Evolutionary conservation across 2,113 vertebrate species (phyloP).

Genomic region (Sialia sialis): DNA sequence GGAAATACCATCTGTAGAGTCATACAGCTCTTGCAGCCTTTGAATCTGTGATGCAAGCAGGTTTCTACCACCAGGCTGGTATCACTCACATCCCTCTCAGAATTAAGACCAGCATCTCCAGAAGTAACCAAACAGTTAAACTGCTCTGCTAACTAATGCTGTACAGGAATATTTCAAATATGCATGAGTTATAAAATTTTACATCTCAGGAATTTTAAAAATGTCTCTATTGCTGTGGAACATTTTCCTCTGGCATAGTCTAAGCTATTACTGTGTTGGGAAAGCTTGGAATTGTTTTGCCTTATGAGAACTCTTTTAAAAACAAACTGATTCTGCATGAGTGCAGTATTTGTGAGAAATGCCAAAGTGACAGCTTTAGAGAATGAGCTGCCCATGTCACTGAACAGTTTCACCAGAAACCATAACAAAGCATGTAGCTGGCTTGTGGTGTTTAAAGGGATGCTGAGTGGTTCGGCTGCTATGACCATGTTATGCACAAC

Average conservation of each 20-base stretch:
- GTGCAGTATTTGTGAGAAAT: not conserved
- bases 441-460: not conserved
- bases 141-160: not conserved
- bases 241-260: not conserved
- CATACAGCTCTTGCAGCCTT: not conserved
- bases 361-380: not conserved
- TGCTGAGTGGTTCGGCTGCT: not conserved
- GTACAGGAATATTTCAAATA: not conserved
- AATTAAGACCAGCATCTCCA: not conserved
- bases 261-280: not conserved
- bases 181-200: not conserved
- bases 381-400: not conserved
- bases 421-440: not conserved
- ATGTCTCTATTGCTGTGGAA: not conserved
- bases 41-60: not conserved
- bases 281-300: not conserved
- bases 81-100: not conserved
- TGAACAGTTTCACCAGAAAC: not conserved
- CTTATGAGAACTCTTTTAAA: not conserved
- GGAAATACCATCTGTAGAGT: not conserved
- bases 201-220: not conserved
- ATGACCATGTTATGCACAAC: not conserved
- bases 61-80: not conserved
- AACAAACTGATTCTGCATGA: not conserved
- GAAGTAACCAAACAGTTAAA: not conserved